Evolutionary conservation across 2,113 vertebrate species (phyloP).

Genomic region (Motacilla alba): DNA sequence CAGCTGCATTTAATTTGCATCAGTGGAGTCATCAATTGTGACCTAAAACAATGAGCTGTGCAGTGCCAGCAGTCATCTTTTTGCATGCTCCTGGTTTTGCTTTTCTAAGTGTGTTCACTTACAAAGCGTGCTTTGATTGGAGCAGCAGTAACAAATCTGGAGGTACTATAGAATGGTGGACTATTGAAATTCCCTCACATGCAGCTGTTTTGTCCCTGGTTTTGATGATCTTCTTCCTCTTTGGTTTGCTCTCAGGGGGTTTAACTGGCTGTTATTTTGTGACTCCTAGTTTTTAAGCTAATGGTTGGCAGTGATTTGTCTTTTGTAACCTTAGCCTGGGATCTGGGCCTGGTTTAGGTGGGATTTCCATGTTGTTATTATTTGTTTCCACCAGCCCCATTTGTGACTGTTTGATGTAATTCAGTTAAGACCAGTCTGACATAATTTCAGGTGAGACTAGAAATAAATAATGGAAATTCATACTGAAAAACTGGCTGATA

Average conservation of each 20-base stretch:
- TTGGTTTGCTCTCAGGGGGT: background rate
- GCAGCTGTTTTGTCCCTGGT: background rate
- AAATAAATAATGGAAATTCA: background rate
- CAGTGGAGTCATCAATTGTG: background rate
- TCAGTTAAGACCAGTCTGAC: background rate
- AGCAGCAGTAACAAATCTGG: background rate
- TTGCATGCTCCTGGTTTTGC: background rate
- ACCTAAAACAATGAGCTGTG: background rate
- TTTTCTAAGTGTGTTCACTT: background rate
- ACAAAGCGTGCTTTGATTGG: background rate
- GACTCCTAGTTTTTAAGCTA: background rate
- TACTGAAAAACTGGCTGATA: background rate
- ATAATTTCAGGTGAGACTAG: background rate
- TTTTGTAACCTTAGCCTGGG: background rate
- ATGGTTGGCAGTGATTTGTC: background rate
- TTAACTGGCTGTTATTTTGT: background rate
- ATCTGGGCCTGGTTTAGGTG: background rate
- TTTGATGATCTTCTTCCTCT: background rate
- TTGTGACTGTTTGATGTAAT: background rate
- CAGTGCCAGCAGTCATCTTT: background rate
- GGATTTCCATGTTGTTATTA: background rate
- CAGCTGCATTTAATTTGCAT: background rate
- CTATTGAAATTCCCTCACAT: fast-evolving
- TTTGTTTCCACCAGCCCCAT: background rate
- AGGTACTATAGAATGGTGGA: background rate